Percentiles rank a stretch among this genome's conserved stretches.
Evolutionary conservation across 2,797 vertebrate species (phyloP).

Genomic region (Nannoperca australis): DNA sequence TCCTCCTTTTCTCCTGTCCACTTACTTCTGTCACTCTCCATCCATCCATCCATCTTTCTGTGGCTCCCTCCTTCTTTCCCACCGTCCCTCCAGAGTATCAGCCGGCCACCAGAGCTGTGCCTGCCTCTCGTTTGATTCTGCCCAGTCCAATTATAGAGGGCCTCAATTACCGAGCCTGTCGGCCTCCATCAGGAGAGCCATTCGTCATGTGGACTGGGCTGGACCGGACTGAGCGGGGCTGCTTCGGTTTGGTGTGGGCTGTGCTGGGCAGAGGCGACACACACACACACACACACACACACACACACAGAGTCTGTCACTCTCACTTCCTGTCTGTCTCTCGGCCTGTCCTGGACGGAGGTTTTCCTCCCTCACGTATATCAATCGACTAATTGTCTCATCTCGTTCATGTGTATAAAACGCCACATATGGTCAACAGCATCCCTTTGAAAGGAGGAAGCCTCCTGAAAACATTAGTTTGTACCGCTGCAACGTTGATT

Average conservation of each 20-base stretch:
- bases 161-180: conserved; percentile 83
- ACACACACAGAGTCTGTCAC: conserved; percentile 1
- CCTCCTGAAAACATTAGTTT: too few species aligned
- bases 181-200: conserved; percentile 77
- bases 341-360: conserved; percentile 1
- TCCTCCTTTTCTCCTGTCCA: conserved; percentile 10
- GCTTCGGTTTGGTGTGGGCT: conserved; percentile 25
- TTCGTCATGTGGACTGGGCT: conserved; percentile 72
- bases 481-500: too few species aligned
- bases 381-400: neutral
- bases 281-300: too few species aligned
- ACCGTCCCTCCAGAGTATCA: conserved; percentile 60
- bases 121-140: conserved; percentile 71
- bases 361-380: neutral
- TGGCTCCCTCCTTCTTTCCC: conserved; percentile 50
- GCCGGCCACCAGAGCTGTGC: conserved; percentile 65
- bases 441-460: neutral
- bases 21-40: conserved; percentile 50
- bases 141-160: conserved; percentile 81
- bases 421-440: neutral
- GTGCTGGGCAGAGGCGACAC: conserved; percentile 3
- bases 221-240: conserved; percentile 52
- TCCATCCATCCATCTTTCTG: conserved; percentile 57
- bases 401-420: neutral
- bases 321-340: conserved; percentile 1